phyloP scores from a whole-genome alignment of 2,113 vertebrate species.

The Tupaia tana region DNA sequence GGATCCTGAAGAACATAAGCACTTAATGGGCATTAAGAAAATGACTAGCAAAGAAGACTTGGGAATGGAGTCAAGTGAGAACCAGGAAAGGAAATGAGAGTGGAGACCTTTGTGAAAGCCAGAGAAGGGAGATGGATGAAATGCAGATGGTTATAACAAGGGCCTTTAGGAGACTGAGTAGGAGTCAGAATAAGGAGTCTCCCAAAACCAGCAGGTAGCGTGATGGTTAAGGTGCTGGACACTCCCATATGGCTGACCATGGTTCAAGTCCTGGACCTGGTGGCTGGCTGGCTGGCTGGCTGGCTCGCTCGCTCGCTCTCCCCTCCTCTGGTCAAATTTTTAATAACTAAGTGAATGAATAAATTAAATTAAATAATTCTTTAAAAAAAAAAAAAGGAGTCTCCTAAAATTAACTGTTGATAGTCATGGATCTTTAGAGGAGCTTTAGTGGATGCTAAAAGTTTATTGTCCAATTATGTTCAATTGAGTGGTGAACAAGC shows the following conservation, averaged over 20 bases:
- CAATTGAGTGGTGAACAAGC: neutral
- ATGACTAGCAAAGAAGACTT: neutral
- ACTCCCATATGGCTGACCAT: too few species aligned
- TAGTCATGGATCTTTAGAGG: conserved; percentile 16
- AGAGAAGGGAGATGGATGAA: neutral
- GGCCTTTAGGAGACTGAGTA: neutral
- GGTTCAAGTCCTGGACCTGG: too few species aligned
- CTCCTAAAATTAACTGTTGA: neutral
- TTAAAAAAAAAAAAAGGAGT: neutral
- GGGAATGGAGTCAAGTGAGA: neutral
- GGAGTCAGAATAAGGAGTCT: neutral
- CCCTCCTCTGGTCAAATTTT: too few species aligned
- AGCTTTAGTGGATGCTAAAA: neutral
- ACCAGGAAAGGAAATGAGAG: neutral
- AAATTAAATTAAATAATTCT: too few species aligned
- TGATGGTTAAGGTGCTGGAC: too few species aligned
- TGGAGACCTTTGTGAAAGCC: neutral
- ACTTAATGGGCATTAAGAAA: neutral
- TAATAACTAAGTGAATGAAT: too few species aligned
- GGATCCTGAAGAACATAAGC: neutral
- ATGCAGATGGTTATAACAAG: neutral
- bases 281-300: too few species aligned
- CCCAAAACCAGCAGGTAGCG: neutral
- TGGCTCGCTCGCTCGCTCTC: too few species aligned
- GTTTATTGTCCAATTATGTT: neutral